Conservation (phyloP, 2,888 invertebrate genomes). For the Drosophila prolongata region DNA sequence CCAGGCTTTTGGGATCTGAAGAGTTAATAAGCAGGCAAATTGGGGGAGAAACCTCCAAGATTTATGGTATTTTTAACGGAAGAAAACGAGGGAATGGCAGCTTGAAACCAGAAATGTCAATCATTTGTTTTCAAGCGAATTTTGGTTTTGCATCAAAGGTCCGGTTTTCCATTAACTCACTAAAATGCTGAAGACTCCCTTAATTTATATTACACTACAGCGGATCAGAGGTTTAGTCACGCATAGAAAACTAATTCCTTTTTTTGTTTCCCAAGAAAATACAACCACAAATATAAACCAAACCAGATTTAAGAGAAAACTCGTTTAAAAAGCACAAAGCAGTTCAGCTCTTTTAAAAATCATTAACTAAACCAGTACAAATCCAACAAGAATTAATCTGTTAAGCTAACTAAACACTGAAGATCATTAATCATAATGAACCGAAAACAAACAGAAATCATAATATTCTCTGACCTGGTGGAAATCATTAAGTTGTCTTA, state of each 20-base stretch:
- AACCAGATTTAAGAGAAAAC: neutral
- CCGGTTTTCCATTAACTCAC: too few relatives aligned
- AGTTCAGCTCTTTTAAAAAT: slow-evolving; percentile 7
- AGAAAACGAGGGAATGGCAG: neutral
- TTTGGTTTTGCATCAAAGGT: neutral
- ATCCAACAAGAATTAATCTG: slow-evolving; percentile 11
- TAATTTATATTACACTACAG: too few relatives aligned
- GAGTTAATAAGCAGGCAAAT: slow-evolving; percentile 29
- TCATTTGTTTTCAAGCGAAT: neutral
- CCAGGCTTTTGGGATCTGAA: neutral
- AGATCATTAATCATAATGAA: slow-evolving; percentile 31
- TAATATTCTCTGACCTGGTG: neutral
- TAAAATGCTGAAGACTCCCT: too few relatives aligned
- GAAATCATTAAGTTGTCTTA: slow-evolving; percentile 9
- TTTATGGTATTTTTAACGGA: slow-evolving; percentile 5
- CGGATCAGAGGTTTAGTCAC: too few relatives aligned
- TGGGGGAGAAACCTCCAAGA: slow-evolving; percentile 13
- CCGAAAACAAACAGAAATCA: slow-evolving; percentile 7
- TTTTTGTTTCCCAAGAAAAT: neutral
- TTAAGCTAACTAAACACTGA: slow-evolving; percentile 9
- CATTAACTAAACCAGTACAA: slow-evolving; percentile 5
- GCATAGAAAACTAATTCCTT: too few relatives aligned
- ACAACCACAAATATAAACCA: neutral
- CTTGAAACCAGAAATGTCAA: slow-evolving; percentile 6
- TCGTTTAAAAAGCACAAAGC: neutral